These are phyloP conservation scores for Geotrupes spiniger DNA, from an alignment of 2,888 invertebrate genomes.

Conservation along the genomic window DNA sequence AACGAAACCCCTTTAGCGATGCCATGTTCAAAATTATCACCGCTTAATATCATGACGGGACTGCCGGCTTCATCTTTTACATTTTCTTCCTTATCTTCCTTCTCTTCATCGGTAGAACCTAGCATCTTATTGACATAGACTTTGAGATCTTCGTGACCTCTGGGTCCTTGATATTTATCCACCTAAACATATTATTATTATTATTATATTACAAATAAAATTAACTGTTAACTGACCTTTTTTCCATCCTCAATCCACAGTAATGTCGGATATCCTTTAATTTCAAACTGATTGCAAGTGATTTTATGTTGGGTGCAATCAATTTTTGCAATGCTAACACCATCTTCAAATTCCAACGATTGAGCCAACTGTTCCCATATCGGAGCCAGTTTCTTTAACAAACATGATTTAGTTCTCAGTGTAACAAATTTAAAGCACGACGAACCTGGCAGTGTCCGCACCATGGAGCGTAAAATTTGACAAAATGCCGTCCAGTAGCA, in stretches of 20 bases:
- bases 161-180: conserved; percentile 70
- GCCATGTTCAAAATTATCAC: conserved; percentile 69
- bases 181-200: conserved; percentile 51
- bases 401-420: too few relatives aligned
- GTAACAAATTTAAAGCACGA: conserved; percentile 21
- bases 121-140: conserved; percentile 69
- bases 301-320: conserved; percentile 78
- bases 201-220: neutral
- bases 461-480: conserved; percentile 93
- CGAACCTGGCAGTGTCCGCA: conserved; percentile 80
- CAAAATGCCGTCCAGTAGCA: conserved; percentile 74
- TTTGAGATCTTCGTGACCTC: conserved; percentile 68
- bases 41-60: conserved; percentile 63
- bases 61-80: conserved; percentile 43
- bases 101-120: conserved; percentile 49
- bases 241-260: conserved; percentile 86
- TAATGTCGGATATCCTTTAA: conserved; percentile 85
- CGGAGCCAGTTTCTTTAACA: conserved; percentile 68
- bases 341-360: conserved; percentile 62
- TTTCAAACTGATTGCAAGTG: conserved; percentile 75
- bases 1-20: conserved; percentile 72
- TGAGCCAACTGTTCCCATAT: conserved; percentile 81
- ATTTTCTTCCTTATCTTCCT: conserved; percentile 36
- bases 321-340: conserved; percentile 74
- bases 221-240: conserved; percentile 54